These are phyloP conservation scores for Pontoporia blainvillei DNA, from an alignment of 2,113 vertebrate genomes.

Conservation along the genomic window DNA sequence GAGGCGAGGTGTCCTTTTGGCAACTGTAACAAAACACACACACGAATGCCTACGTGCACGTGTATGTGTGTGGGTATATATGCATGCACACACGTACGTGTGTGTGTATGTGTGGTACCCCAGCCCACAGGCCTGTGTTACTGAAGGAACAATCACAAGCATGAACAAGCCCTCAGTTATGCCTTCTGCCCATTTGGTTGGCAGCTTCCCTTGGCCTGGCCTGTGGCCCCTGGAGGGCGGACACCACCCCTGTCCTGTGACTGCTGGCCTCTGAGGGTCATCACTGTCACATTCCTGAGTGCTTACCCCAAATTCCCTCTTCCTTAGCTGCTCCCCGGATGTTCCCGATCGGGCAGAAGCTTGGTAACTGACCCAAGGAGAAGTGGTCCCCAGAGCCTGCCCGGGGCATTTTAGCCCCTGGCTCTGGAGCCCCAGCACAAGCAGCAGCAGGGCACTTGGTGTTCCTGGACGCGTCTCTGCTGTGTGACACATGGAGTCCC, in stretches of 20 bases:
- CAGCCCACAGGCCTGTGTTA: neutral
- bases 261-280: neutral
- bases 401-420: neutral
- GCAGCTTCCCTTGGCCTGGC: neutral
- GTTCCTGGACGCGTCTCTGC: neutral
- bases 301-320: neutral
- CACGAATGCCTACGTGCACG: fast-evolving
- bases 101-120: too few relatives aligned
- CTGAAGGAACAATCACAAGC: too few relatives aligned
- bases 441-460: neutral
- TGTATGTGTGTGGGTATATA: fast-evolving
- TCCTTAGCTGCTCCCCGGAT: neutral
- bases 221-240: neutral
- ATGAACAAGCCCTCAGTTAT: neutral
- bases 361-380: neutral
- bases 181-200: neutral
- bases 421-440: neutral
- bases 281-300: fast-evolving
- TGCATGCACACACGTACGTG: fast-evolving
- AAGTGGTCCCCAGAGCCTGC: neutral
- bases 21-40: fast-evolving
- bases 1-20: fast-evolving
- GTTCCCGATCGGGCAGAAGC: fast-evolving
- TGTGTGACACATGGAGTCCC: neutral
- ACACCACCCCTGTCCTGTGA: neutral